Evolutionary conservation across 1,140 invertebrate genomes (phyloP), one percentile per base, ranked within the genome.

Genomic region (Drosophila nikananu): DNA sequence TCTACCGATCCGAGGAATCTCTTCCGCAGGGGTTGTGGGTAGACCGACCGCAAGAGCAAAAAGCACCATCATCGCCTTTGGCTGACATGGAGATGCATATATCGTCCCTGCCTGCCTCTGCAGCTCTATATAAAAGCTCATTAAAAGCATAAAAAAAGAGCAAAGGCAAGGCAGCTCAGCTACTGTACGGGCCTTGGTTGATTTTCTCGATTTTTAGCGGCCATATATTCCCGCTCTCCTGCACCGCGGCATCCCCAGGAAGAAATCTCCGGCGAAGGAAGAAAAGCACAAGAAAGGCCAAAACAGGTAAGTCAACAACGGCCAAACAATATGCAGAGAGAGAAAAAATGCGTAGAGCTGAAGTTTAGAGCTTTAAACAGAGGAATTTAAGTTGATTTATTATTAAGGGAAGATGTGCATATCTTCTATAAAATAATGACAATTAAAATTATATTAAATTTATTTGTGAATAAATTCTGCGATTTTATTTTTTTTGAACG

Each of bases 181-280:
- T 90, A 91, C 86, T 90, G 86, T 90, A 82, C 76, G 80, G 86
- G 49, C 81, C 89, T 90, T 90, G 86, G 86, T 86, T 90, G 80
- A 82, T 90, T 90, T 90, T 80, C 27, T 90, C 72, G 79, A 86
- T 90, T 90, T 90, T 81, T 58, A 61, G 54, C 57, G 30, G 37
- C 70, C 55, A 73, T 60, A 72, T n/a, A 39, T 15, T 15, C 12
- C 51, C 32, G 2, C 37, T 23, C 19, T 15, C 27, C 61, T 25
- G 21, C 15, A 5, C 12, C 42, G 15, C 8, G 27, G 13, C 23
- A 5, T 35, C 63, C 35, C 37, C 39, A n/a, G 42, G 57, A 64
- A 54, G 73, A 70, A 70, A 60, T 46, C 51, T 52, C 25, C 44
- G 30, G 41, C 48, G 55, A 73, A 68, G 76, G 59, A 80, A 51